Base-by-base conservation (phyloP, 2,888 invertebrate species). In the Blastobasis adustella region DNA sequence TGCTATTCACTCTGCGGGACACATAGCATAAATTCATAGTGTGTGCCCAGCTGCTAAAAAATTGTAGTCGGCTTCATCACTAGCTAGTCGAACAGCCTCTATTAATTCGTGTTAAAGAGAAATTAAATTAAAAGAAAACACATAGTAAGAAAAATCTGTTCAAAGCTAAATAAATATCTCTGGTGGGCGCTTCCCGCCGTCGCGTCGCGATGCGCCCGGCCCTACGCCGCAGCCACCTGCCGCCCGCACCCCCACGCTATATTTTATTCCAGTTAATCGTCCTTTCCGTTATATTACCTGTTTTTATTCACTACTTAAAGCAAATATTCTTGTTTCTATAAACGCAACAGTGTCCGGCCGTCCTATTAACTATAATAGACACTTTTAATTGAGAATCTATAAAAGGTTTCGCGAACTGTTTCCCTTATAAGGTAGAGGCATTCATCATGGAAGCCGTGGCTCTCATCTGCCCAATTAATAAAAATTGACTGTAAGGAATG, bases 401-500 rank as follows among this genome's bases (percentile, higher is more conserved):
- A 87, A 87, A 87, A 87, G 86, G 87, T 85, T 88, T 87, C 76
- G 86, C 83, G 78, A 82, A 85, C 76, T 75, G 79, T 67, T 75
- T 66, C 59, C 86, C 84, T 61, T 88, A 86, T 82, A 88, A 66
- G 87, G 87, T 57, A 65, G 72, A 80, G 72, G 79, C 79, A 87
- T 87, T 87, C 87, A 85, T 87, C 88, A 82, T 82, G 81, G 77
- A 70, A 78, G 78, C 76, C 74, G 75, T 73, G 79, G 80, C 79
- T 85, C 86, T 87, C 88, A 87, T 88, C 87, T 87, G 87, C 86
- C 86, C 87, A 88, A 87, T 88, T 87, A 87, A 88, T 88, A 87
- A 87, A 85, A 82, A 84, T 85, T 83, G 86, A 84, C 80, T 84
- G 77, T 73, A 74, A 83, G 79, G 81, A 81, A 85, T 83, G 84